Evolutionary conservation across 2,797 vertebrate genomes (phyloP).

Genomic region (Xenentodon cancila): DNA sequence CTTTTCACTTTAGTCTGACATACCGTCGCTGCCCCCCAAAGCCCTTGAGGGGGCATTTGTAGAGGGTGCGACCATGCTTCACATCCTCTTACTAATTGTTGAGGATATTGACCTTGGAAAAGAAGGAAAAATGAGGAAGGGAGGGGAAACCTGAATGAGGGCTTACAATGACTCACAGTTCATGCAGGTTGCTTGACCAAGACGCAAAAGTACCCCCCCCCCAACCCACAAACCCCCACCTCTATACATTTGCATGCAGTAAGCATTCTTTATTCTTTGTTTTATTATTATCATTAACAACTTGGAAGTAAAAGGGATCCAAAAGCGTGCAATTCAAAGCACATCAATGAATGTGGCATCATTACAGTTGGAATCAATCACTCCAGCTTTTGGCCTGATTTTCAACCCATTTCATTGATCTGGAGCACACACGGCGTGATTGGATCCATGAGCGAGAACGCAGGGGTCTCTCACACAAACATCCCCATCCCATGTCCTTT

Average conservation of each 20-base stretch:
- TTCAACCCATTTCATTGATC: conserved; percentile 70
- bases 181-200: conserved; percentile 45
- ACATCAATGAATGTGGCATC: conserved; percentile 58
- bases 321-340: conserved; percentile 52
- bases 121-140: conserved; percentile 48
- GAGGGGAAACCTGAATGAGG: conserved; percentile 54
- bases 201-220: too few relatives aligned
- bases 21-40: conserved; percentile 78
- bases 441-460: conserved; percentile 48
- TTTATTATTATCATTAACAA: background rate
- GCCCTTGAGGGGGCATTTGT: conserved; percentile 82
- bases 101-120: conserved; percentile 84
- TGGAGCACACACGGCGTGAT: conserved; percentile 61
- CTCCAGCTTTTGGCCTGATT: conserved; percentile 62
- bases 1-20: conserved; percentile 84
- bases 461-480: conserved; percentile 44
- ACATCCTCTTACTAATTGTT: conserved; percentile 81
- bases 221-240: background rate
- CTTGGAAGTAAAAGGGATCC: conserved; percentile 21
- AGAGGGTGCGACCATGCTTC: conserved; percentile 78
- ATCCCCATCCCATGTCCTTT: conserved; percentile 43
- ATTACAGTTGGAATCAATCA: conserved; percentile 63
- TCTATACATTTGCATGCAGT: conserved; percentile 20
- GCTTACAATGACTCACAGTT: conserved; percentile 63
- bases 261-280: background rate